Conservation (phyloP, 1,140 invertebrate genomes). For the Calycopis cecrops region DNA sequence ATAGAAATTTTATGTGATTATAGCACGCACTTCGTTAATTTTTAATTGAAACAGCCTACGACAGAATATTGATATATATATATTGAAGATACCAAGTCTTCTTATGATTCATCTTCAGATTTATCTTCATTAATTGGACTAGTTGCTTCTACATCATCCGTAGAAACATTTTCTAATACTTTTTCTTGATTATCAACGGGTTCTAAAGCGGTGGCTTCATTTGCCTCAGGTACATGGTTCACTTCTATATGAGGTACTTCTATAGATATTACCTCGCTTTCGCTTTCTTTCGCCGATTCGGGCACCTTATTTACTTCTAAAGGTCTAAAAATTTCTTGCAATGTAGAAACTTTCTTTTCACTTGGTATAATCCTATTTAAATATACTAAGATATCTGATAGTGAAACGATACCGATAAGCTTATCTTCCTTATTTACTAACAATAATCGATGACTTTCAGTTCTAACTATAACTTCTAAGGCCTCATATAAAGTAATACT, state of each 20-base stretch:
- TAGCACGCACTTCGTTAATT: slow-evolving; percentile 9
- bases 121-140: slow-evolving; percentile 31
- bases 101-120: slow-evolving; percentile 17
- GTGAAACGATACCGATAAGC: slow-evolving; percentile 62
- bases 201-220: slow-evolving; percentile 32
- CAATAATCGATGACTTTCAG: slow-evolving; percentile 72
- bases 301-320: slow-evolving; percentile 65
- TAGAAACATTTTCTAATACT: slow-evolving; percentile 27
- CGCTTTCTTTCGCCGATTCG: slow-evolving; percentile 57
- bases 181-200: slow-evolving; percentile 26
- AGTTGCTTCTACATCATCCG: slow-evolving; percentile 37
- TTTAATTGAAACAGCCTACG: slow-evolving; percentile 31
- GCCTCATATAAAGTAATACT: slow-evolving; percentile 72
- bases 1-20: slow-evolving; percentile 26
- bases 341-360: slow-evolving; percentile 63
- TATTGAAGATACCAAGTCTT: slow-evolving; percentile 20
- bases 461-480: slow-evolving; percentile 74
- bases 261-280: slow-evolving; percentile 60
- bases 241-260: slow-evolving; percentile 50
- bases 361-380: slow-evolving; percentile 67
- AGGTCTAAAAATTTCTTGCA: slow-evolving; percentile 67
- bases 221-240: slow-evolving; percentile 43
- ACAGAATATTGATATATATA: slow-evolving; percentile 1
- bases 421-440: slow-evolving; percentile 68
- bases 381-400: slow-evolving; percentile 69